These are phyloP conservation scores for Brachionus asplanchnoidis DNA, from an alignment of 1,140 invertebrate genomes.

Conservation along the genomic window DNA sequence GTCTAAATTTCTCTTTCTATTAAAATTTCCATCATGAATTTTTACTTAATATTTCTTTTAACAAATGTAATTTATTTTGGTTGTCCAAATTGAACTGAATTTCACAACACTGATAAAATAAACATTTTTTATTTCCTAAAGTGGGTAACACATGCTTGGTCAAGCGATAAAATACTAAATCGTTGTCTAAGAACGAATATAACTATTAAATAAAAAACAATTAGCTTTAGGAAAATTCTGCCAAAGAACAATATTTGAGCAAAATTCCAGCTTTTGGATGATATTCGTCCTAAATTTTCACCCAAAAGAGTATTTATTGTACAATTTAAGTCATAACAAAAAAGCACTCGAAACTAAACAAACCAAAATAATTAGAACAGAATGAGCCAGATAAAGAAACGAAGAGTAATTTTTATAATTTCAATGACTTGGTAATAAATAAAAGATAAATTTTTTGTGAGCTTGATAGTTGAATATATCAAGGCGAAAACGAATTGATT, in stretches of 20 bases:
- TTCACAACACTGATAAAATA: too few relatives aligned
- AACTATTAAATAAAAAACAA: too few relatives aligned
- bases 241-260: not conserved
- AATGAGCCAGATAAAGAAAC: not conserved
- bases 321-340: not conserved
- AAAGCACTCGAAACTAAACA: not conserved
- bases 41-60: too few relatives aligned
- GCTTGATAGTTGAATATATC: not conserved
- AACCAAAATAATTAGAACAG: not conserved
- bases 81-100: too few relatives aligned
- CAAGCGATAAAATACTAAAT: not conserved
- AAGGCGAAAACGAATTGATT: slow-evolving; percentile 14
- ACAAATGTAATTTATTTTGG: too few relatives aligned
- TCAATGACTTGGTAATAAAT: slow-evolving; percentile 34
- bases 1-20: too few relatives aligned
- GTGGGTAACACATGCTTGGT: not conserved
- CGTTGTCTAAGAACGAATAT: too few relatives aligned
- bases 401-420: not conserved
- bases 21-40: too few relatives aligned
- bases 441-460: slow-evolving; percentile 18
- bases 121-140: too few relatives aligned
- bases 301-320: not conserved
- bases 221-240: not conserved
- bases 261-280: not conserved
- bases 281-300: not conserved